Percentiles rank a stretch among this genome's conserved stretches.
These are phyloP conservation scores for Leptogaster cylindrica DNA, from an alignment of 2,888 invertebrate species.

Conservation along the genomic window DNA sequence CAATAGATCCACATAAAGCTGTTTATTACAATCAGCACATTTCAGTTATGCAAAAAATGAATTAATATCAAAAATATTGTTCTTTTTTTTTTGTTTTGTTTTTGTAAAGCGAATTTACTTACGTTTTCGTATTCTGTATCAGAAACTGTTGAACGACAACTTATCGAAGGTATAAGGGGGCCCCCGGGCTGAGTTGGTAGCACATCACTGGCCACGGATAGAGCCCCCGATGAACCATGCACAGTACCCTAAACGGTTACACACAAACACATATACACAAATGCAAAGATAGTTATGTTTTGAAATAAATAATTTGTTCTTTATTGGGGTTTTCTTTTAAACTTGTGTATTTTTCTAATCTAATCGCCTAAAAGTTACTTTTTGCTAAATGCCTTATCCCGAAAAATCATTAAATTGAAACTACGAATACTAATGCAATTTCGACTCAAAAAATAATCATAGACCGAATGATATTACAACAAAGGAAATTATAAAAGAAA, in stretches of 20 bases:
- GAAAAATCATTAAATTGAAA: too few species aligned
- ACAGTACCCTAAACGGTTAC: conserved; percentile 67
- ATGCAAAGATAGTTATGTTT: conserved; percentile 32
- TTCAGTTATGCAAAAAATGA: conserved; percentile 5
- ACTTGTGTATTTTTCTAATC: too few species aligned
- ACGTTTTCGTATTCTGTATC: conserved; percentile 93
- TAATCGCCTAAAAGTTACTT: too few species aligned
- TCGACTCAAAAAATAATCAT: too few species aligned
- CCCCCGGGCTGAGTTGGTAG: conserved; percentile 69
- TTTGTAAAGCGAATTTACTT: conserved; percentile 65
- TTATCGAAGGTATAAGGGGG: conserved; percentile 68
- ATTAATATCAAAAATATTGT: neutral
- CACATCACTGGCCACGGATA: conserved; percentile 62
- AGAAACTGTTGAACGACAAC: conserved; percentile 88
- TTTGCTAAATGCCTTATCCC: too few species aligned
- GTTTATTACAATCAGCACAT: conserved; percentile 20
- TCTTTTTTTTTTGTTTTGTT: neutral
- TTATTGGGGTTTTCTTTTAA: too few species aligned
- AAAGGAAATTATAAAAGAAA: too few species aligned
- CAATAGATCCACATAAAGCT: conserved; percentile 20
- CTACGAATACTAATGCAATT: too few species aligned
- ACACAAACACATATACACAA: conserved; percentile 53
- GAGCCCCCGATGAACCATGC: conserved; percentile 69
- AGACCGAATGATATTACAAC: too few species aligned
- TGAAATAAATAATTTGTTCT: conserved; percentile 11